Percentiles rank a stretch among this genome's conserved stretches.
These are phyloP conservation scores for Bradypodion ventrale DNA, from an alignment of 2,797 vertebrate genomes.

Conservation along the genomic window DNA sequence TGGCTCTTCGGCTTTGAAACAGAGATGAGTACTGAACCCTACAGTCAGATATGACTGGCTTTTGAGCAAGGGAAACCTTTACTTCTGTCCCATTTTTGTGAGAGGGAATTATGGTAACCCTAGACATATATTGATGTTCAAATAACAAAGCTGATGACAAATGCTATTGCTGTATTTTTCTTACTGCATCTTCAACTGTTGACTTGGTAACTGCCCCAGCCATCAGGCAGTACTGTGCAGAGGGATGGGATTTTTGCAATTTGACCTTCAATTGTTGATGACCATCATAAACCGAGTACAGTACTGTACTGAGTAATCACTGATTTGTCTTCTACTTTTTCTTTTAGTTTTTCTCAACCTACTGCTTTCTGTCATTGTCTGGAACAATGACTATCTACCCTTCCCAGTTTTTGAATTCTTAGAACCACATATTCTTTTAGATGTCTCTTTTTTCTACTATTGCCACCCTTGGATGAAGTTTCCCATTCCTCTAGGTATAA, in stretches of 20 bases:
- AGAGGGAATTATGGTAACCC: too few relatives aligned
- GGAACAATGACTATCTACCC: neutral
- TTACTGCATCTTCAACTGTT: too few relatives aligned
- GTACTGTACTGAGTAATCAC: neutral
- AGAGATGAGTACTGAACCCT: too few relatives aligned
- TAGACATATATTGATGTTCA: too few relatives aligned
- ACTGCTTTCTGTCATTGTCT: neutral
- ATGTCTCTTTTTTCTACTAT: conserved; percentile 10
- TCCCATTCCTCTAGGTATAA: conserved; percentile 27
- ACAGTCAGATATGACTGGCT: too few relatives aligned
- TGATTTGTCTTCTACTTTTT: neutral
- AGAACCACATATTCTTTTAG: neutral
- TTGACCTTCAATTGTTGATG: neutral
- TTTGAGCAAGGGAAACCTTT: too few relatives aligned
- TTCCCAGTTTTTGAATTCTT: neutral
- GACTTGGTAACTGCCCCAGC: too few relatives aligned
- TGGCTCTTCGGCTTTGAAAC: too few relatives aligned
- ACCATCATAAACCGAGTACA: neutral
- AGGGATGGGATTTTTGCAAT: too few relatives aligned
- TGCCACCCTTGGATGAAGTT: neutral
- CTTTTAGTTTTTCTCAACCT: too few relatives aligned
- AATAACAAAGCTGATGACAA: too few relatives aligned
- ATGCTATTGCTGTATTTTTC: neutral
- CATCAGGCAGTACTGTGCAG: neutral
- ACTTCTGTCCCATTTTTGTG: too few relatives aligned